Percentiles rank a stretch among this genome's conserved stretches.
phyloP scores from a whole-genome alignment of 2,113 vertebrate species.

The Columba livia region DNA sequence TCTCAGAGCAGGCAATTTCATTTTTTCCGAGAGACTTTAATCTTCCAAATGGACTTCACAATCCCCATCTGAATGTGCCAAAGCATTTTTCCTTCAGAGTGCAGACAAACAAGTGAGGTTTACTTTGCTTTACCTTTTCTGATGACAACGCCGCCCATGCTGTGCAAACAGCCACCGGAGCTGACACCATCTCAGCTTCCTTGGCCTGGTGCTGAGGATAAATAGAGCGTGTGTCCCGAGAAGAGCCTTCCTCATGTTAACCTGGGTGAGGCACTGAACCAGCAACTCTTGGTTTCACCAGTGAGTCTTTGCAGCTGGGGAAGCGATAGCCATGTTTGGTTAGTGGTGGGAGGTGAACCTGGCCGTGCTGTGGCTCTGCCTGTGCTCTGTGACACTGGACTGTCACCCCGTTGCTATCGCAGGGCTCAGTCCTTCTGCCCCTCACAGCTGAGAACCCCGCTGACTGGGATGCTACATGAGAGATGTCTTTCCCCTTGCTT shows the following conservation, averaged over 20 bases:
- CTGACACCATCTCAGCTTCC: constrained; percentile 14
- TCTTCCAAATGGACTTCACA: constrained; percentile 62
- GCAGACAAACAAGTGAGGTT: constrained; percentile 65
- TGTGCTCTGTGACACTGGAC: rapidly evolving
- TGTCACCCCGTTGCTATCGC: neutral
- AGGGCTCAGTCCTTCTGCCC: rapidly evolving
- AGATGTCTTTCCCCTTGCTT: neutral
- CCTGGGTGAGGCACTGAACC: neutral
- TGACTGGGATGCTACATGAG: neutral
- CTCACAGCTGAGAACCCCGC: neutral
- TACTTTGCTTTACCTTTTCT: constrained; percentile 74
- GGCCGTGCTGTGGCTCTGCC: neutral
- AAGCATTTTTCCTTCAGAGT: constrained; percentile 65
- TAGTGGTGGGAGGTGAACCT: neutral
- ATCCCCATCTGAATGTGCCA: constrained; percentile 55
- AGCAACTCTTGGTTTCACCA: neutral
- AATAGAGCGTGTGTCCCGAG: neutral
- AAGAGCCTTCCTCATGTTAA: neutral
- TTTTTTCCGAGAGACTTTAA: neutral
- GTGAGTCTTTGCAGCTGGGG: neutral
- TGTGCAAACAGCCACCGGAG: constrained; percentile 24
- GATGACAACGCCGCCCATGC: constrained; percentile 61
- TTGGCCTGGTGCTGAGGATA: neutral
- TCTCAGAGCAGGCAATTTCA: neutral
- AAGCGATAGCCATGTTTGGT: rapidly evolving